Evolutionary conservation across 2,797 vertebrate species (phyloP), one percentile per base, ranked within the genome.

Genomic region (Ctenopoma multispine): DNA sequence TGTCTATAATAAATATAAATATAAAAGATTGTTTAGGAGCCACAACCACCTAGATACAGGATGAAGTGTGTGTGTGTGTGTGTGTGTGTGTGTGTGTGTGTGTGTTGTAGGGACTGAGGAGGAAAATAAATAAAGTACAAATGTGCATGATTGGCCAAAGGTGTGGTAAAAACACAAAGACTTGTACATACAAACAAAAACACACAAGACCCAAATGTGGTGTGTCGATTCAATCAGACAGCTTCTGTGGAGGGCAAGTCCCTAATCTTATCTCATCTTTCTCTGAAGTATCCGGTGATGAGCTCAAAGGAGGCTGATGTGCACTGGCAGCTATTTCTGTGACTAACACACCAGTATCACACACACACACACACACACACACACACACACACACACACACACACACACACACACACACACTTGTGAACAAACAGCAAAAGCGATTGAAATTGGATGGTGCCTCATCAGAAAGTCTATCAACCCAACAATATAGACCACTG

Each of bases 181-280:
- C 61, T 43, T 51, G 48, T 20, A 74, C 36, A 66, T 8, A 65
- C 4, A 44, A 38, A 48, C 7, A 38, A 4, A 18, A 17, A 62
- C 43, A 66, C 61, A 47, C 61, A 31, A 24, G 23, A 43, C 69
- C 80, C 79, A 72, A 87, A 85, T 50, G 15, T 13, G 13, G 73
- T 58, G 82, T 78, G 81, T 77, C 57, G 43, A 84, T 85, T 82
- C 80, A 82, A 84, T 87, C 84, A 75, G 83, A 86, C 69, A 49
- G 82, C 64, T 85, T 79, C 80, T 87, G 67, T 2, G 56, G 69
- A 81, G 81, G 73, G 69, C 81, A 82, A 87, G 89, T 89, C 83
- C 85, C 80, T 88, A 82, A 89, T 91, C 86, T 89, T 75, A 87
- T 86, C 86, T 79, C 79, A 72, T 85, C 77, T 82, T 74, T 49